Percentiles rank a stretch among this genome's conserved stretches.
These are phyloP conservation scores for Parnassius orleans DNA, from an alignment of 2,888 invertebrate species.

Conservation along the genomic window DNA sequence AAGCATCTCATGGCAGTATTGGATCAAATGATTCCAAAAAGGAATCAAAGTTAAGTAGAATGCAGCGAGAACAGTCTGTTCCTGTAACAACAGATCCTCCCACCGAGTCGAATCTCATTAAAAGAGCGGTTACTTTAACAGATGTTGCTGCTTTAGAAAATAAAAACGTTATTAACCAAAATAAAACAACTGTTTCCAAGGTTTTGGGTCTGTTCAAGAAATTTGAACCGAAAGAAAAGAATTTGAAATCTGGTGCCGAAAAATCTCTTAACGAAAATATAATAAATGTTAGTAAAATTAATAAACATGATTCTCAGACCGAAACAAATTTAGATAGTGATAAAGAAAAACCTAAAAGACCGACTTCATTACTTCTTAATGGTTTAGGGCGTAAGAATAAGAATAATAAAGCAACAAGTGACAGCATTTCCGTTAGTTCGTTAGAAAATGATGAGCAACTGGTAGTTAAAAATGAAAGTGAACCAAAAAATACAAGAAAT, in stretches of 20 bases:
- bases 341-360: conserved; percentile 75
- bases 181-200: conserved; percentile 86
- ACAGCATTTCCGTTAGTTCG: conserved; percentile 51
- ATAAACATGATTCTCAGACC: conserved; percentile 39
- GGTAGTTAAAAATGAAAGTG: conserved; percentile 56
- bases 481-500: conserved; percentile 60
- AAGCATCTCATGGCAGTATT: conserved; percentile 55
- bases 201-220: conserved; percentile 90
- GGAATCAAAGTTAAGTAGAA: conserved; percentile 74
- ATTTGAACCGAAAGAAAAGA: conserved; percentile 82
- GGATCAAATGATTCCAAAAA: conserved; percentile 48
- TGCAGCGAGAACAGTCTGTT: conserved; percentile 84
- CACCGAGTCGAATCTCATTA: conserved; percentile 85
- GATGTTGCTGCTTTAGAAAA: conserved; percentile 79
- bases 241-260: conserved; percentile 50
- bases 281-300: conserved; percentile 36
- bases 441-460: conserved; percentile 49
- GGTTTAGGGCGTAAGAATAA: conserved; percentile 78
- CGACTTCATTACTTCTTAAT: conserved; percentile 75
- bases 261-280: conserved; percentile 47
- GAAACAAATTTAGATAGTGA: conserved; percentile 47
- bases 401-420: conserved; percentile 70
- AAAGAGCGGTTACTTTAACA: conserved; percentile 87
- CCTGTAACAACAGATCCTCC: conserved; percentile 76
- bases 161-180: conserved; percentile 62